These are phyloP conservation scores for Unio delphinus DNA, from an alignment of 2,888 invertebrate species.

Conservation along the genomic window DNA sequence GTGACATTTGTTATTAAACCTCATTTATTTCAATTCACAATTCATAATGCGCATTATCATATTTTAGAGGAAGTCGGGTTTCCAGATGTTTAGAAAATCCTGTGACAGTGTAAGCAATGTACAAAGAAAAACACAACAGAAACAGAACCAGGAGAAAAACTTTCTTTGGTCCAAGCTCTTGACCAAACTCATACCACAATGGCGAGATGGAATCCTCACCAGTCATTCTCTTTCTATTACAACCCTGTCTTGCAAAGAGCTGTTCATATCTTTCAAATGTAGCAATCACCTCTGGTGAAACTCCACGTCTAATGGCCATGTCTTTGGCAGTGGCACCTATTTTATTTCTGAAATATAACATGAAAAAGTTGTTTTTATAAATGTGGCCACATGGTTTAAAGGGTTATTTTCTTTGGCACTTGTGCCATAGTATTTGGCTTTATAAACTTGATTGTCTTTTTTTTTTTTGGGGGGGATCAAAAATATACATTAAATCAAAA, in stretches of 20 bases:
- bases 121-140: constrained; percentile 33
- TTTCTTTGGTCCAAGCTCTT: constrained; percentile 31
- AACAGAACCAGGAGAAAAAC: constrained; percentile 22
- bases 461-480: no score
- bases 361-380: neutral
- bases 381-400: neutral
- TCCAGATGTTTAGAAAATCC: constrained; percentile 6
- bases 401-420: no score
- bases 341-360: constrained; percentile 29
- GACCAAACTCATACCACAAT: constrained; percentile 35
- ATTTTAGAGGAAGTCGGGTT: no score
- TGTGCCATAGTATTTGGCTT: no score
- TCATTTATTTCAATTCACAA: no score
- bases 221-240: no score
- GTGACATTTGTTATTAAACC: no score
- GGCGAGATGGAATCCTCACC: constrained; percentile 4
- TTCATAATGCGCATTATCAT: no score
- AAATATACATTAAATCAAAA: no score
- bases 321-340: constrained; percentile 34
- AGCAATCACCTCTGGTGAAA: constrained; percentile 22
- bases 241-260: constrained; percentile 4
- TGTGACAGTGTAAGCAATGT: constrained; percentile 32
- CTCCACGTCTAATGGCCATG: constrained; percentile 39
- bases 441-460: no score
- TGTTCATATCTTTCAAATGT: constrained; percentile 22